Base-by-base conservation (phyloP, 1,140 invertebrate genomes). In the Heliothis virescens region DNA sequence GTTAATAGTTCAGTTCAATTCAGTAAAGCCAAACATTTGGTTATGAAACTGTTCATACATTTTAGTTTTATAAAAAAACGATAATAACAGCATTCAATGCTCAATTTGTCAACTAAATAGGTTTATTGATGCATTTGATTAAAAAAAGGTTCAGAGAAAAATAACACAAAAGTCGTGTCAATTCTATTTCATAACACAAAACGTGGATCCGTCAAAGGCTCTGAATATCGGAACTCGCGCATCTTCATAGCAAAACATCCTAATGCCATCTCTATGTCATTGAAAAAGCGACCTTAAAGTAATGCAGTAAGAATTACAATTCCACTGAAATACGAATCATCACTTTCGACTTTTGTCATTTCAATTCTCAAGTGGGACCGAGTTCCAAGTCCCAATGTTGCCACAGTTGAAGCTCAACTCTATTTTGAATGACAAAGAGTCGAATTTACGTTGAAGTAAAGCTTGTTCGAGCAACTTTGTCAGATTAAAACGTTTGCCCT, bases 101-200 rank as follows among this genome's bases (percentile, higher is more conserved):
- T 65, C 15, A 16, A 34, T 15, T 26, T 57, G 5, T 73, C 26
- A 18, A 57, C 12, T 34, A 12, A 29, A 16, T 62, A 48, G 34
- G 34, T 34, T 34, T 7, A 67, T 47, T 78, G 29, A 12, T 69
- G 62, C 62, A 21, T 52, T 69, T 48, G 65, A 63, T 53, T 50
- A 77, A 41, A 57, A 67, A 67, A 69, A 57, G 57, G 60, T 59
- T 48, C 48, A 47, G n/a, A 34, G 57, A 62, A 63, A 76, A 76
- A 71, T 53, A 82, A 82, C 81, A 87, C 72, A 75, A 89, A 90
- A 85, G 87, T 88, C 89, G 82, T 89, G 90, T 89, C 89, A 92
- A 85, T 89, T 87, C 85, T 87, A 90, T 93, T 93, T 93, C 92
- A 92, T 93, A 92, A 93, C 83, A 83, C 82, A 85, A 85, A 90